Evolutionary conservation across 2,888 invertebrate genomes (phyloP), one percentile per base, ranked within the genome.

Genomic region (Limulus polyphemus): DNA sequence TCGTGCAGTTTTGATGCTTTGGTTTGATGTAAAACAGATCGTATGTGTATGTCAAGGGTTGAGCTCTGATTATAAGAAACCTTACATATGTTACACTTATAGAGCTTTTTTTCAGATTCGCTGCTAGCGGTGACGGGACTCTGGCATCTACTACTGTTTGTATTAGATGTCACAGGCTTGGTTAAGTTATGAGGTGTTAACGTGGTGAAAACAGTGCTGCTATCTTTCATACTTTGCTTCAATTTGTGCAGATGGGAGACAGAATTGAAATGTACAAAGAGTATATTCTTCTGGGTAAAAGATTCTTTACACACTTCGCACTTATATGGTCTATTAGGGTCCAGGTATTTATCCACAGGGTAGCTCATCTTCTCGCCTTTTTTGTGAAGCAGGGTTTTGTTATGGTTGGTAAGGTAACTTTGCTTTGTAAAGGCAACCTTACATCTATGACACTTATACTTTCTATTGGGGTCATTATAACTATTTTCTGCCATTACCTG

Each of bases 291-390:
- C 79, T 95, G 93, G 57, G 91, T 90, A 77, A 95, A 97, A 60
- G 90, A 91, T 76, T 95, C 95, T 77, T 91, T 90, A 77, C 95
- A 97, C 49, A 93, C 88, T 73, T 95, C 93, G 77, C 97, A 97
- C 78, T 94, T 94, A 77, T 88, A 93, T 11, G 93, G 93, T 70
- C 93, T 81, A 76, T 90, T 92, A 1, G 94, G 93, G 76, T 93
- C 93, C 72, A 92, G 81, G 79, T 91, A 93, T 78, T 91, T 92
- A 77, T 91, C 91, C 87, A 91, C 86, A 10, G 90, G 90, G 75
- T 90, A 90, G 70, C 87, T 88, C 73, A 89, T 80, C 78, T 90
- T 90, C 77, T 90, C 90, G 66, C 90, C 90, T 78, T 91, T 90
- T 70, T 91, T 83, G 75, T 93, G 93, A 65, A 90, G 78, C 67